Percentiles rank a stretch among this genome's conserved stretches.
phyloP scores from a whole-genome alignment of 2,888 invertebrate genomes.

The Temnothorax ravouxi region DNA sequence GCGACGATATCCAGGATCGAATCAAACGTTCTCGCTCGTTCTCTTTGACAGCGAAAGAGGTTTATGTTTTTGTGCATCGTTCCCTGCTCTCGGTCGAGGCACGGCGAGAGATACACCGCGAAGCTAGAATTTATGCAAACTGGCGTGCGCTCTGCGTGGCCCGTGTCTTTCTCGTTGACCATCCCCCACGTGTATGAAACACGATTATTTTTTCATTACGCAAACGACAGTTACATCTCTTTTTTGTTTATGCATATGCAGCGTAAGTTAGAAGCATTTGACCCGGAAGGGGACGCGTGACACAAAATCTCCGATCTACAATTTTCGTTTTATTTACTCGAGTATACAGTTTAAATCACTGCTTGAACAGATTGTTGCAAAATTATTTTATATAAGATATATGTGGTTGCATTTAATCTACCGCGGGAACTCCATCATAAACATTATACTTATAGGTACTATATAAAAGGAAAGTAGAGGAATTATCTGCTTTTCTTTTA shows the following conservation, averaged over 20 bases:
- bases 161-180: neutral
- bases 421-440: neutral
- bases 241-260: neutral
- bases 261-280: neutral
- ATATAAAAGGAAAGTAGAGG: too few species aligned
- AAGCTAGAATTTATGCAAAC: slow-evolving; percentile 25
- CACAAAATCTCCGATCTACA: neutral
- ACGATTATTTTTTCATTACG: neutral
- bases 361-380: neutral
- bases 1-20: slow-evolving; percentile 89
- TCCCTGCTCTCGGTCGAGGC: neutral
- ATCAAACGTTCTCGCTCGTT: slow-evolving; percentile 87
- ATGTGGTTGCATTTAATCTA: neutral
- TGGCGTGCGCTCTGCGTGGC: neutral
- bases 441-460: neutral
- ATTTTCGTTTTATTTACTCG: neutral
- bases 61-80: slow-evolving; percentile 33
- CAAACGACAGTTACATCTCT: neutral
- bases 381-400: neutral
- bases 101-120: neutral
- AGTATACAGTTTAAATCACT: neutral
- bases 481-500: neutral
- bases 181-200: neutral
- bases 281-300: too few species aligned
- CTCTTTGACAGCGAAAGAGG: slow-evolving; percentile 85